Evolutionary conservation across 2,797 vertebrate genomes (phyloP).

Genomic region (Cyprinodon diabolis): DNA sequence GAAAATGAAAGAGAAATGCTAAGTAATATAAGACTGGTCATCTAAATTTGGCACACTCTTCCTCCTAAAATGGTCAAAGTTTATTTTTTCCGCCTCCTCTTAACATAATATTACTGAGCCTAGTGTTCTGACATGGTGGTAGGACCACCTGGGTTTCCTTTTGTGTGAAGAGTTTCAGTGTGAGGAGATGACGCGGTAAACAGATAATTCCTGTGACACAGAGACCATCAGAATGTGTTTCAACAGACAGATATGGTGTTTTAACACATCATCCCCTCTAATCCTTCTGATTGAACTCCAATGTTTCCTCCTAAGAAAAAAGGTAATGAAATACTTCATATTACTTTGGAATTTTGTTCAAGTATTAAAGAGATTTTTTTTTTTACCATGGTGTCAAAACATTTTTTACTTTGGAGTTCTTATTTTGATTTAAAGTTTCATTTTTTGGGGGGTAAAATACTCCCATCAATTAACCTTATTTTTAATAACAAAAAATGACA

Average conservation of each 20-base stretch:
- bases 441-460: conserved; percentile 1
- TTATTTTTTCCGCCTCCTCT: conserved; percentile 28
- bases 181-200: conserved; percentile 54
- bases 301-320: conserved; percentile 4
- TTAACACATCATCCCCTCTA: conserved; percentile 19
- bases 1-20: conserved; percentile 42
- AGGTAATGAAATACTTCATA: neutral
- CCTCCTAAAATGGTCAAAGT: conserved; percentile 42
- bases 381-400: conserved; percentile 18
- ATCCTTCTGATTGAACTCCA: conserved; percentile 43
- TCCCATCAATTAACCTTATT: neutral
- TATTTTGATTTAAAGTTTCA: conserved; percentile 18
- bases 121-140: conserved; percentile 42
- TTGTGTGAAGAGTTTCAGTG: conserved; percentile 53
- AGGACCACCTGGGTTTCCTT: conserved; percentile 55
- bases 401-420: conserved; percentile 12
- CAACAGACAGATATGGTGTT: conserved; percentile 46
- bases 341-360: conserved; percentile 1
- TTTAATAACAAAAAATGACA: neutral
- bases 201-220: conserved; percentile 65
- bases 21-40: conserved; percentile 55
- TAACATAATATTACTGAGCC: conserved; percentile 56
- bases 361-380: conserved; percentile 18
- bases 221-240: conserved; percentile 37
- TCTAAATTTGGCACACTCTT: conserved; percentile 39